phyloP scores from a whole-genome alignment of 2,113 vertebrate genomes.

The Litocranius walleri region DNA sequence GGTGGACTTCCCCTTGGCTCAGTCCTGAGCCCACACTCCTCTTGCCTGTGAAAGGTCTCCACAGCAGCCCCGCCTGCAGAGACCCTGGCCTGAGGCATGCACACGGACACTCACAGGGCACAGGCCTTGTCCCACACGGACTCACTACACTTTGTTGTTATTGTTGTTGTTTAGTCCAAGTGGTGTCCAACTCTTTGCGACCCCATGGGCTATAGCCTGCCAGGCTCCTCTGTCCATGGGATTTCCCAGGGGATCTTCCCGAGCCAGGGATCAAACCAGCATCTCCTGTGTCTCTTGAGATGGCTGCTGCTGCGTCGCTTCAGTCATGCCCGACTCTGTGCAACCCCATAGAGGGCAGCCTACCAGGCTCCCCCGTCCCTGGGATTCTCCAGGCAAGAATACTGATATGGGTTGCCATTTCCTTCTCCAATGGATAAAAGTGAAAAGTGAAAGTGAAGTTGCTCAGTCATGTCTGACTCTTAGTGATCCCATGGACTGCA shows the following conservation, averaged over 20 bases:
- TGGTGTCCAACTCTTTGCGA: neutral
- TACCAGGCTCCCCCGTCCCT: no score
- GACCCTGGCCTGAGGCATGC: neutral
- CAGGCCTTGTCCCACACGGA: neutral
- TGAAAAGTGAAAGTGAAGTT: no score
- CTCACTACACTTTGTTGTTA: neutral
- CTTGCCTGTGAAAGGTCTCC: neutral
- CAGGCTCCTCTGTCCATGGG: neutral
- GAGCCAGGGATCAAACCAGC: neutral
- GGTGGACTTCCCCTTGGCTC: neutral
- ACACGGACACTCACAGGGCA: accelerated
- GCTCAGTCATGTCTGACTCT: no score
- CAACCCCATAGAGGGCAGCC: no score
- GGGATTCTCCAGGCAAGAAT: no score
- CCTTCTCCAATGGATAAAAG: no score
- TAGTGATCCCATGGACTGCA: no score
- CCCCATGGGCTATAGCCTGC: neutral
- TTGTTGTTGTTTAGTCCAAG: neutral
- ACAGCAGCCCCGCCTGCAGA: neutral
- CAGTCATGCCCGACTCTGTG: no score
- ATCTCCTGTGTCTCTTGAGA: neutral
- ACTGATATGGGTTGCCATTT: no score
- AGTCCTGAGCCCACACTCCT: neutral
- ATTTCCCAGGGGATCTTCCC: neutral
- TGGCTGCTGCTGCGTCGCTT: neutral